A percentile compares a stretch with the other conserved stretches of the same genome.
phyloP scores from a whole-genome alignment of 2,797 vertebrate species.

The Poeciliopsis presidionis region DNA sequence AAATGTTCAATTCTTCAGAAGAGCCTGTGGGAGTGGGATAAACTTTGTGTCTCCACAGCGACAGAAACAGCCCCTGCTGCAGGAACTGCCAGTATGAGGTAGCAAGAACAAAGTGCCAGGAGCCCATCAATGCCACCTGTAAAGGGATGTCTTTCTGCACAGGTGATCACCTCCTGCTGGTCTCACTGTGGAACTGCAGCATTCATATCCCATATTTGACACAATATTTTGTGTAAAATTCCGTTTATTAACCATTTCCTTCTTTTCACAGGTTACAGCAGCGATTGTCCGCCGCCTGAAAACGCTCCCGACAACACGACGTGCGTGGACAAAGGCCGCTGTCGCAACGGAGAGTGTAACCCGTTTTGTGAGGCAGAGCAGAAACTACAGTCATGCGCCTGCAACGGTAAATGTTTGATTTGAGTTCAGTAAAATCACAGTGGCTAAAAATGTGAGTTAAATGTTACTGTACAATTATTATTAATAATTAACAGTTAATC shows the following conservation, averaged over 20 bases:
- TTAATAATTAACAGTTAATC: too few species aligned
- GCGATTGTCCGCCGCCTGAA: slow-evolving; percentile 89
- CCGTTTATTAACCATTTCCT: neutral
- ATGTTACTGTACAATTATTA: too few species aligned
- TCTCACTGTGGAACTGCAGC: slow-evolving; percentile 4
- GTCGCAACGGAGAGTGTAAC: slow-evolving; percentile 88
- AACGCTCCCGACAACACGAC: slow-evolving; percentile 84
- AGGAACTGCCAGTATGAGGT: slow-evolving; percentile 86
- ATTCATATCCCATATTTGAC: neutral
- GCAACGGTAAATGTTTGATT: slow-evolving; percentile 83
- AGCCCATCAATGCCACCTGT: slow-evolving; percentile 94
- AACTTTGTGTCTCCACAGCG: slow-evolving; percentile 75
- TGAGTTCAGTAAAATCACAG: neutral
- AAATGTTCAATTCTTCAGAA: neutral
- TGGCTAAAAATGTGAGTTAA: too few species aligned
- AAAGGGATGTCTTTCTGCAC: slow-evolving; percentile 93
- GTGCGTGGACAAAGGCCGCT: slow-evolving; percentile 93
- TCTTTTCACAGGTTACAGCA: slow-evolving; percentile 85
- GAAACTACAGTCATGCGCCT: slow-evolving; percentile 87
- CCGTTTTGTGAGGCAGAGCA: slow-evolving; percentile 92
- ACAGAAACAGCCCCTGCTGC: slow-evolving; percentile 96
- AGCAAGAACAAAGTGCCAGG: slow-evolving; percentile 89
- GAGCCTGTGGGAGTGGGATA: neutral
- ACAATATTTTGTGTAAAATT: neutral
- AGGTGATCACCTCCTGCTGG: slow-evolving; percentile 80